Evolutionary conservation across 2,888 invertebrate species (phyloP), one percentile per base, ranked within the genome.

Genomic region (Axea sp.): DNA sequence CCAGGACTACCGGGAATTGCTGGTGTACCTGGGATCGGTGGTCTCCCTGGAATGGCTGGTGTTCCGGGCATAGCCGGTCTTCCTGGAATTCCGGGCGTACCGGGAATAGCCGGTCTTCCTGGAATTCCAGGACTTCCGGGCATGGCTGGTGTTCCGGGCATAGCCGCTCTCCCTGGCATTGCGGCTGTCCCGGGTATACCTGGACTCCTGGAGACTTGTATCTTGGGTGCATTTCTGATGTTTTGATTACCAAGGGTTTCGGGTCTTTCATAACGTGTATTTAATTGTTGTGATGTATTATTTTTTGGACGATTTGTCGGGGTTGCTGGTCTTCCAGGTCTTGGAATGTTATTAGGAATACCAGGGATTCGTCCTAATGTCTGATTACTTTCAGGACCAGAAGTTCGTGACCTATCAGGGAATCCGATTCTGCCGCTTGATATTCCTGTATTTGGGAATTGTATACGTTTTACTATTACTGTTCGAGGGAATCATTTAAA

Each of bases 251-350:
- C 49, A 49, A 8, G 12, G 3, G 17, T 60, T 60, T 60, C 47
- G 19, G 60, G 47, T 30, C 12, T 45, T 62, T 24, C 11, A n/a
- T 19, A 9, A 49, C 53, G 55, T 55, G 60, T 43, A 30, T 64
- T 64, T n/a, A 14, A 39, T 33, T 55, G 53, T 28, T 55, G 47
- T 39, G 62, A 15, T 39, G 41, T 62, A 39, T 24, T 28, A 30
- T 31, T 43, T 12, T 57, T 67, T 49, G 80, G 82, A 3, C 72
- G 75, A 57, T 33, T 49, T 31, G 12, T 74, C 77, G 41, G 83
- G 82, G 19, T 75, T 75, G 26, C 80, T 80, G 55, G 85, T 8
- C 9, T 53, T 17, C 67, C 22, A 15, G 73, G 73, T 69, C 33
- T 60, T 35, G 53, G 45, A 43, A 60, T 49, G 43, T 41, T 39